Evolutionary conservation across 2,888 invertebrate species (phyloP).

Genomic region (Drosophila picticornis): DNA sequence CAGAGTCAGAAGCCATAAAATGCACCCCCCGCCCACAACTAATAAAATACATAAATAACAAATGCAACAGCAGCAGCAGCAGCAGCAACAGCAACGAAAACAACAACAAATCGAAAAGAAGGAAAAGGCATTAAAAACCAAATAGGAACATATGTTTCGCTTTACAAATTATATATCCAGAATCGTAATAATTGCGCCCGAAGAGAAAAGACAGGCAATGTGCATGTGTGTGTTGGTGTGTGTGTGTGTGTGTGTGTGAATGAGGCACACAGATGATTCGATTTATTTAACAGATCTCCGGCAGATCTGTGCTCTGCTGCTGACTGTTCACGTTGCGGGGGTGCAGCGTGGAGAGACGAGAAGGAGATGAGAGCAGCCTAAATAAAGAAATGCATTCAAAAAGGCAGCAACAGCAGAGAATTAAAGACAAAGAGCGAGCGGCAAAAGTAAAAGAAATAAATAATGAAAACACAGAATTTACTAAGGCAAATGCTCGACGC

Average conservation of each 20-base stretch:
- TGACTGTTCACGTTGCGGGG: conserved; percentile 44
- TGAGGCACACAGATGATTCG: conserved; percentile 65
- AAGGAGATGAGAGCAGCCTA: conserved; percentile 51
- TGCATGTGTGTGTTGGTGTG: not conserved
- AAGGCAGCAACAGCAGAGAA: conserved; percentile 37
- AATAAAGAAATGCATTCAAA: conserved; percentile 79
- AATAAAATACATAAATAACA: conserved; percentile 72
- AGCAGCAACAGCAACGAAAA: conserved; percentile 15
- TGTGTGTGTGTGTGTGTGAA: conserved; percentile 1
- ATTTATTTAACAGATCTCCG: conserved; percentile 69
- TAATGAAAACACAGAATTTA: conserved; percentile 61
- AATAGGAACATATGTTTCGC: conserved; percentile 78
- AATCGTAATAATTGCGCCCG: conserved; percentile 72
- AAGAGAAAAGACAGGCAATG: not conserved
- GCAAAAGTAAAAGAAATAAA: conserved; percentile 67
- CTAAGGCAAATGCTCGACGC: conserved; percentile 34
- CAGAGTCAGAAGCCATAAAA: conserved; percentile 46
- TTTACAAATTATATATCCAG: conserved; percentile 77
- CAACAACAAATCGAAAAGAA: conserved; percentile 30
- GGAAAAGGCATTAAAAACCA: conserved; percentile 65
- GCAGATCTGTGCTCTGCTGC: conserved; percentile 8
- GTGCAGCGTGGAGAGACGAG: conserved; percentile 28
- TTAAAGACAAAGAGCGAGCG: conserved; percentile 60
- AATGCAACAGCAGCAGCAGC: conserved; percentile 22
- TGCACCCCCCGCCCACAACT: conserved; percentile 56